These are phyloP conservation scores for Manacus vitellinus DNA, from an alignment of 2,113 vertebrate genomes.

Conservation along the genomic window DNA sequence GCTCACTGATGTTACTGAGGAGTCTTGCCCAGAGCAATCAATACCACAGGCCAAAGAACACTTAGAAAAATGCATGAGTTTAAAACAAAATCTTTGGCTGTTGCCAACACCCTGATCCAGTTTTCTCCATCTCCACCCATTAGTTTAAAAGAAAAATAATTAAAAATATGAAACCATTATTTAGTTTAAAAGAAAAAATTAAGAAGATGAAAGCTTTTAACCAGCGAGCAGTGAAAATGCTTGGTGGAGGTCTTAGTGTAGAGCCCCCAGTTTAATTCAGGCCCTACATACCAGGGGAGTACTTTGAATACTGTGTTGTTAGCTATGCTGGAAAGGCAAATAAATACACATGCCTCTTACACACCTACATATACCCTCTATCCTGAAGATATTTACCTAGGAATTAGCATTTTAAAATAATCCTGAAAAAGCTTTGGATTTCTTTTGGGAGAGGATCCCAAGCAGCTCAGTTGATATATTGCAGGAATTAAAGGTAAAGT, in stretches of 20 bases:
- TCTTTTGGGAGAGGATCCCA: background rate
- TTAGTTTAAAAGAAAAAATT: background rate
- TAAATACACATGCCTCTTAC: background rate
- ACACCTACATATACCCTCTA: background rate
- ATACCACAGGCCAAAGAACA: background rate
- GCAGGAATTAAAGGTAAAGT: background rate
- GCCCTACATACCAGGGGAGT: background rate
- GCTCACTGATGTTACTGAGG: background rate
- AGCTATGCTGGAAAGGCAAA: background rate
- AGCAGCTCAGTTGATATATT: background rate
- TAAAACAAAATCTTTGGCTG: background rate
- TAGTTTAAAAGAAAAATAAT: background rate
- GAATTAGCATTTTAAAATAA: background rate
- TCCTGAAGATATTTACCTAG: background rate
- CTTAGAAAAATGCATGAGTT: background rate
- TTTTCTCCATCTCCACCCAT: background rate
- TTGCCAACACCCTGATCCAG: background rate
- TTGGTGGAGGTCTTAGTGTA: background rate
- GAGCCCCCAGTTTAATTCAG: background rate
- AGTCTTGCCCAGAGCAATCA: background rate
- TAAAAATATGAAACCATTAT: background rate
- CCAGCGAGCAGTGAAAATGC: background rate
- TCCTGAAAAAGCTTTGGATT: background rate
- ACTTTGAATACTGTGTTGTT: background rate
- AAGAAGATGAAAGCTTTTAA: background rate